A percentile compares a stretch with the other conserved stretches of the same genome.
Conservation (phyloP, 2,113 vertebrate species). For the Brienomyrus longianalis region DNA sequence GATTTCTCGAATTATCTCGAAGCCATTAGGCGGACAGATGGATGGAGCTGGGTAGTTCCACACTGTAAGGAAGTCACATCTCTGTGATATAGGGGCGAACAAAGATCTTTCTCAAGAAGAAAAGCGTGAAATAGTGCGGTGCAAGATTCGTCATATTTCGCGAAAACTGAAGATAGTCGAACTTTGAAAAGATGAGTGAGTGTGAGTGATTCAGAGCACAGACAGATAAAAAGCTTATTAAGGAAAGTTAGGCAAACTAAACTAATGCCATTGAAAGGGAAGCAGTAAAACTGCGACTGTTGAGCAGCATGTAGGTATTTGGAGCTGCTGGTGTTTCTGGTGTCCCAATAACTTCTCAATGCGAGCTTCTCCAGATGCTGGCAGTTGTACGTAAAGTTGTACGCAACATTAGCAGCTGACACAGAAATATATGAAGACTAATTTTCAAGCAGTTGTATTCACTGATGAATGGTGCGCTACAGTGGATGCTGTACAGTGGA, state of each 20-base stretch:
- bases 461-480: not conserved
- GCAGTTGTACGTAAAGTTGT: not conserved
- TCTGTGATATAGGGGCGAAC: not conserved
- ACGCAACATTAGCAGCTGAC: not conserved
- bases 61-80: not conserved
- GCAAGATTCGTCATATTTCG: not conserved
- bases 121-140: not conserved
- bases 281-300: no score
- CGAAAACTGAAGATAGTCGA: not conserved
- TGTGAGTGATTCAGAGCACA: not conserved
- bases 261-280: no score
- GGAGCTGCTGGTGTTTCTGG: not conserved
- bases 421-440: not conserved
- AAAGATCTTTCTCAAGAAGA: not conserved
- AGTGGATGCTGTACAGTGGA: not conserved
- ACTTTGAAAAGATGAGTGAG: not conserved
- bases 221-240: not conserved
- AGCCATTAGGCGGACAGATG: not conserved
- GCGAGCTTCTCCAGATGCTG: not conserved
- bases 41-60: not conserved
- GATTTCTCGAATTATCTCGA: not conserved
- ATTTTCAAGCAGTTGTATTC: not conserved
- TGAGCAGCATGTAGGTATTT: not conserved
- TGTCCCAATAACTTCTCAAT: not conserved
- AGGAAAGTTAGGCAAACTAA: no score